Percentiles rank a stretch among this genome's conserved stretches.
phyloP scores from a whole-genome alignment of 2,888 invertebrate species.

The Plagiodera versicolora region DNA sequence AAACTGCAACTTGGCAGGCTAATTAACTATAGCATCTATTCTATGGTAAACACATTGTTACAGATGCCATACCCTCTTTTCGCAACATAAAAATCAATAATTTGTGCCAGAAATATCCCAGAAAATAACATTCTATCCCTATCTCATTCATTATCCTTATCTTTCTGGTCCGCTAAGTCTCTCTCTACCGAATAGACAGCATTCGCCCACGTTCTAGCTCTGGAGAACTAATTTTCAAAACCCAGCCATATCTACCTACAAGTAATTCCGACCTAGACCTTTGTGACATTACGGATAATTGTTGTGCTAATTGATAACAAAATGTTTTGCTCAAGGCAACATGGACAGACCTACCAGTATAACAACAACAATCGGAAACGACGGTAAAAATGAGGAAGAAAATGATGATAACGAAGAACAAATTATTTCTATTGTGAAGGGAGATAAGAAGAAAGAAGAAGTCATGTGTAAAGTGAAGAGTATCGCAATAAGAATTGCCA shows the following conservation, averaged over 20 bases:
- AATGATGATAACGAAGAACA: neutral
- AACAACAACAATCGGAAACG: neutral
- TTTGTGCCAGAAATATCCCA: neutral
- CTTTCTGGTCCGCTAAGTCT: neutral
- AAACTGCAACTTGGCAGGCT: too few relatives aligned
- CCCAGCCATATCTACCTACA: too few relatives aligned
- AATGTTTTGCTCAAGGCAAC: constrained; percentile 20
- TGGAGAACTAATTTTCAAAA: too few relatives aligned
- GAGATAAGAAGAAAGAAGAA: neutral
- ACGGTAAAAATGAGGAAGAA: neutral
- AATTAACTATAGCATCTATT: neutral
- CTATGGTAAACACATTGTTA: neutral
- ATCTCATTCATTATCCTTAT: neutral
- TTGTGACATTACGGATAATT: neutral
- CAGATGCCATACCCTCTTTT: neutral
- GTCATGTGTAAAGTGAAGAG: constrained; percentile 12
- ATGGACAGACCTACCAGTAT: constrained; percentile 16
- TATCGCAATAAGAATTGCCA: constrained; percentile 15
- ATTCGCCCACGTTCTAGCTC: too few relatives aligned
- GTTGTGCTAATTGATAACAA: constrained; percentile 6
- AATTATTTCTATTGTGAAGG: constrained; percentile 8
- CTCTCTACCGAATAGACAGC: too few relatives aligned
- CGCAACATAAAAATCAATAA: neutral
- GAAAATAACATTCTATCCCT: neutral
- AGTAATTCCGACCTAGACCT: constrained; percentile 17